phyloP scores from a whole-genome alignment of 1,140 invertebrate genomes.

The Lordiphosa clarofinis region DNA sequence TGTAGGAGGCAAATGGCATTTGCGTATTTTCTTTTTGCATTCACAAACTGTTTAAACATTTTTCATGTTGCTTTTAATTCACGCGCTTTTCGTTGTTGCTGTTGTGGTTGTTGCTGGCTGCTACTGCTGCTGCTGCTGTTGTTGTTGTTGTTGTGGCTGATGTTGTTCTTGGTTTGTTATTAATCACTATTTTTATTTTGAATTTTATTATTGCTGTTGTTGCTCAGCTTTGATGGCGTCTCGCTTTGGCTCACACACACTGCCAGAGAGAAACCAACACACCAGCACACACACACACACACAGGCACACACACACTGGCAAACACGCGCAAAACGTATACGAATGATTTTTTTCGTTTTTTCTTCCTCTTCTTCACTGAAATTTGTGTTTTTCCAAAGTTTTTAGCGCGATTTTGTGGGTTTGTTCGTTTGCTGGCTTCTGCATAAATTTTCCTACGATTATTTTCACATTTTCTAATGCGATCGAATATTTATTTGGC shows the following conservation, averaged over 20 bases:
- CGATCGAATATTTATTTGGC: constrained; percentile 18
- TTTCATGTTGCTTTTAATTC: constrained; percentile 9
- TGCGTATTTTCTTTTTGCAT: constrained; percentile 22
- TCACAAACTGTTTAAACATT: constrained; percentile 22
- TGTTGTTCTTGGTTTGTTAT: constrained; percentile 56
- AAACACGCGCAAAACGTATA: constrained; percentile 19
- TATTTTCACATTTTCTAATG: constrained; percentile 3
- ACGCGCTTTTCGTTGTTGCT: constrained; percentile 20
- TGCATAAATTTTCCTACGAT: neutral
- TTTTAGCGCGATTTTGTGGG: constrained; percentile 48
- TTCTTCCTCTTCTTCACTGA: constrained; percentile 45
- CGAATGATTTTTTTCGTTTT: constrained; percentile 35
- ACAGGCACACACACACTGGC: constrained; percentile 11
- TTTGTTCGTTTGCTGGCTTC: constrained; percentile 26
- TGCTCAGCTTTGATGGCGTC: constrained; percentile 69
- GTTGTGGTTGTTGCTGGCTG: constrained; percentile 25
- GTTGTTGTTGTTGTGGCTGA: constrained; percentile 17
- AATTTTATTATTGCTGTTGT: constrained; percentile 60
- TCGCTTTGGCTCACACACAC: constrained; percentile 50
- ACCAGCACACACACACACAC: constrained; percentile 22
- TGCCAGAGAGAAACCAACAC: constrained; percentile 11
- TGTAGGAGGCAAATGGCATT: constrained; percentile 22
- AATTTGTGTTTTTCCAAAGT: constrained; percentile 43
- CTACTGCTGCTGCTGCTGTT: constrained; percentile 12
- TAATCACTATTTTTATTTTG: constrained; percentile 78